Conservation (phyloP, 2,888 invertebrate genomes). For the Pantelozetes paolii region DNA sequence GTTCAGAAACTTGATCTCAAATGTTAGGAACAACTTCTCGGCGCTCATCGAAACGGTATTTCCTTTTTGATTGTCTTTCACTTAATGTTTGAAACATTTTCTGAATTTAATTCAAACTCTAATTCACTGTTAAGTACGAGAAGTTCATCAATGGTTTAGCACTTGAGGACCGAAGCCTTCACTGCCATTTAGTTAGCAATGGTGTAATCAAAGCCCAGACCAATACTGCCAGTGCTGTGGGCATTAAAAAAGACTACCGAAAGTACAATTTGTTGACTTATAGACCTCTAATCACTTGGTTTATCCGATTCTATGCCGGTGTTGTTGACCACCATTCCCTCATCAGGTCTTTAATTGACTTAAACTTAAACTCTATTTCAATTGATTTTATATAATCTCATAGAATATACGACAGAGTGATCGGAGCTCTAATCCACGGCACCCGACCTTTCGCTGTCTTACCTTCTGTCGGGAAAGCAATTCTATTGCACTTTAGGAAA, state of each 20-base stretch:
- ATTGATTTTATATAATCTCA: neutral
- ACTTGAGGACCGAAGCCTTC: slow-evolving; percentile 65
- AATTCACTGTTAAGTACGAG: slow-evolving; percentile 45
- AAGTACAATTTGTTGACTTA: neutral
- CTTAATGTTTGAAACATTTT: neutral
- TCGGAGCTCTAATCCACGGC: slow-evolving; percentile 35
- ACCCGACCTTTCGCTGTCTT: slow-evolving; percentile 34
- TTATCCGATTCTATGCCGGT: slow-evolving; percentile 40
- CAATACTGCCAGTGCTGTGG: neutral
- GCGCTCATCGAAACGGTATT: slow-evolving; percentile 35
- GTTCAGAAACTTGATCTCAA: slow-evolving; percentile 62
- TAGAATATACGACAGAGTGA: slow-evolving; percentile 37
- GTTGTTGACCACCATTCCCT: slow-evolving; percentile 39
- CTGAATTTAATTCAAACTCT: neutral
- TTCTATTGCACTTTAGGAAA: slow-evolving; percentile 19
- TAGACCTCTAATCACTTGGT: slow-evolving; percentile 39
- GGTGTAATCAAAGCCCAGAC: slow-evolving; percentile 22
- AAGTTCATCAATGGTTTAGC: slow-evolving; percentile 56
- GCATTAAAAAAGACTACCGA: neutral
- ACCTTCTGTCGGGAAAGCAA: slow-evolving; percentile 36
- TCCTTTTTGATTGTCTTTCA: neutral
- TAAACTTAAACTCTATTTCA: neutral
- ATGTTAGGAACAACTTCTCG: slow-evolving; percentile 14
- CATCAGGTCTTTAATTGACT: slow-evolving; percentile 32
- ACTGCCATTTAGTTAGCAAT: slow-evolving; percentile 37